Evolutionary conservation across 1,140 invertebrate species (phyloP), one percentile per base, ranked within the genome.

Genomic region (Apis dorsata): DNA sequence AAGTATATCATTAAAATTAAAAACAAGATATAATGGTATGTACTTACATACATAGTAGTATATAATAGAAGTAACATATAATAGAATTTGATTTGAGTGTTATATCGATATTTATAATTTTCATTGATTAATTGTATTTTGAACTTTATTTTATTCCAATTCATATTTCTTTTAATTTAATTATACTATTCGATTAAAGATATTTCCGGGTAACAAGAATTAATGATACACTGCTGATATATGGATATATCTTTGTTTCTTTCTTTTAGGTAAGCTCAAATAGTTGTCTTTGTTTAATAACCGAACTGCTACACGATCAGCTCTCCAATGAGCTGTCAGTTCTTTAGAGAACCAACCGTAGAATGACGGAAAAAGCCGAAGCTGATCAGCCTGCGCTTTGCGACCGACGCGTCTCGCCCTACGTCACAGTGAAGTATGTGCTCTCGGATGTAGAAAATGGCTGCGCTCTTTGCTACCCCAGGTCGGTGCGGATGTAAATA

Each of bases 341-440:
- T 70, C 78, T 73, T 74, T 70, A 44, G 34, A 44, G 34, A 44
- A 44, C 34, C 34, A 7, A 44, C 85, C 70, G 55, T 79, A 59
- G 3, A 15, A 3, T 4, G 21, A 8, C 91, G 91, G 73, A 85
- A 44, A 70, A 12, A 12, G 12, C 86, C 91, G 91, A 91, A 28
- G 57, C 7, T 4, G 63, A 19, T 55, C 71, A 65, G 83, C 89
- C 85, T 90, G 91, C 90, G 91, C 90, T 87, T 85, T 87, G 87
- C 84, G 84, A 79, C 83, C 85, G 85, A 77, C 84, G 89, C 87
- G 73, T 71, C 80, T 79, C 80, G 77, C 79, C 21, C 91, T 91
- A 93, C 92, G 92, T 93, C 92, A 93, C 92, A 93, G 93, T 93
- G 86, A 93, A 93, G 92, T 93, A 93, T 93, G 93, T 92, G 92